Evolutionary conservation across 2,888 invertebrate species (phyloP), one percentile per base, ranked within the genome.

Genomic region (Parnassius apollo): DNA sequence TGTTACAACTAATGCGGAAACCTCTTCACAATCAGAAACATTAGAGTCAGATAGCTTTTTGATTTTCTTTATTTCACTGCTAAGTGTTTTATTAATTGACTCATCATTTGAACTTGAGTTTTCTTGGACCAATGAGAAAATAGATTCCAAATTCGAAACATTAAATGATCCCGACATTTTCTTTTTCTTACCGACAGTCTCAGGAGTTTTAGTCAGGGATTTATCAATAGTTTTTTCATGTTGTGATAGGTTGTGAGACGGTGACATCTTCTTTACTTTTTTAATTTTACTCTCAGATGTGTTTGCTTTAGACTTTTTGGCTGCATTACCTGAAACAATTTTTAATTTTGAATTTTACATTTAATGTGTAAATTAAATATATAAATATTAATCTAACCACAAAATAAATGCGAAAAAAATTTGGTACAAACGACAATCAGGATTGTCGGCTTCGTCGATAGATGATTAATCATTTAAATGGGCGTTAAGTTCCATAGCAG

Each of bases 251-350:
- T 51, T 68, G 57, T 62, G 68, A 67, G n/a, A 69, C 51, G 7
- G 68, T n/a, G 63, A 55, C 13, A 61, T 71, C 42, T 69, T 72
- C 49, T 70, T 70, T 60, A 74, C 75, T 53, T 70, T 74, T 65
- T 78, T 79, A 68, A 76, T 78, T 9, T 71, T 66, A 67, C 72
- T 77, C 10, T 65, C 61, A 18, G 68, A 59, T 25, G 69, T 68
- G 68, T 61, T 71, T 67, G 2, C 10, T 13, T 66, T 8, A 48
- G 57, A 59, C 55, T 68, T 54, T 66, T 64, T 11, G 59, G 59
- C 10, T n/a, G 35, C 35, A 35, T 7, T 35, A 7, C 7, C 35
- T 35, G 35, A 7, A 35, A 35, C 35, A 35, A 35, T 35, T 35
- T 35, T 35, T 35, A 3, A 35, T 35, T 35, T 35, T 35, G 1